Conservation (phyloP, 2,113 vertebrate species). For the Ranitomeya variabilis region DNA sequence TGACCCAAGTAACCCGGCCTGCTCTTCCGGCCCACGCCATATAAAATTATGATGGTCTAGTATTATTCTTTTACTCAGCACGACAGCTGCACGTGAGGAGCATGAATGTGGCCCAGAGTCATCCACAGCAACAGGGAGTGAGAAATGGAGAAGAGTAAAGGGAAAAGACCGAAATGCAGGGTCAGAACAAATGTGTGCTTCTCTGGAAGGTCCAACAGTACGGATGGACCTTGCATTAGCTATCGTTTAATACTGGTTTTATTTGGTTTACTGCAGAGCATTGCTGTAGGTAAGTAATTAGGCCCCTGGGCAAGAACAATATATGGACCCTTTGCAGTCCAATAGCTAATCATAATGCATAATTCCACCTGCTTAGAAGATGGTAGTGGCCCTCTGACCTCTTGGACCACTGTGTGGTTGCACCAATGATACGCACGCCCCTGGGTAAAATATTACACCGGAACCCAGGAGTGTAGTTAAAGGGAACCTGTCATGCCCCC, state of each 20-base stretch:
- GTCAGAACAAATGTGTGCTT: not conserved
- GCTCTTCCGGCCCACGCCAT: slow-evolving; percentile 31
- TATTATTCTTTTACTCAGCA: slow-evolving; percentile 51
- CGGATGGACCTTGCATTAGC: not conserved
- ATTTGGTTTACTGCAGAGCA: no score
- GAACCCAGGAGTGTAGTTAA: no score
- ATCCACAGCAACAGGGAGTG: not conserved
- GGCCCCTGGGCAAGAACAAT: no score
- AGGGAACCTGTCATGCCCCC: no score
- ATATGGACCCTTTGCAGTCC: no score
- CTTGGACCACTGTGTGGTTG: no score
- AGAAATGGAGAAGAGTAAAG: not conserved
- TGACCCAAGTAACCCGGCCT: slow-evolving; percentile 43
- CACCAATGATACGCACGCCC: no score
- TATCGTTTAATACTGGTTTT: not conserved
- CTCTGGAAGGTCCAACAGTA: not conserved
- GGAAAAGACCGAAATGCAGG: not conserved
- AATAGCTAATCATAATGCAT: no score
- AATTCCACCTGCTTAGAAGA: no score
- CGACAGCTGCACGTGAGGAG: slow-evolving; percentile 23
- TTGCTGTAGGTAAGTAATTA: no score
- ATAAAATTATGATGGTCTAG: slow-evolving; percentile 35
- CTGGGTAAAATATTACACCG: no score
- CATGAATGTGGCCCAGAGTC: not conserved
- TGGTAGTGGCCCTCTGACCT: no score